These are phyloP conservation scores for Dendrolimus kikuchii DNA, from an alignment of 1,140 invertebrate species.

Conservation along the genomic window DNA sequence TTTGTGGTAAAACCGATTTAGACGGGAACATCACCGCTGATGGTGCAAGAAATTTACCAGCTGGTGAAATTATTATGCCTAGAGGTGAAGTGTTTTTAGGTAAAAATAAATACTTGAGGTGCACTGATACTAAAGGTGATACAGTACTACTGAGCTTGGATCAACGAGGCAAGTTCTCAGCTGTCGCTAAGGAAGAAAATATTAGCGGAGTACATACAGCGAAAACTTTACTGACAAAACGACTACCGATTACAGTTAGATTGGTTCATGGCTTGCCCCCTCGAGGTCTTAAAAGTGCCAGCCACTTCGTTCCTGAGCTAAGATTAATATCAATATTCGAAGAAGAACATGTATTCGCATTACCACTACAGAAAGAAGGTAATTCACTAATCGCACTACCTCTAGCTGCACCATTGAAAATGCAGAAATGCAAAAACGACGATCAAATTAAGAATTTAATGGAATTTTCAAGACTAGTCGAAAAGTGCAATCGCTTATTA, in stretches of 20 bases:
- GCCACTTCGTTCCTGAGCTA: conserved; percentile 87
- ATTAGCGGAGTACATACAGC: conserved; percentile 93
- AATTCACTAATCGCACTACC: conserved; percentile 87
- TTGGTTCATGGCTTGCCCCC: conserved; percentile 90
- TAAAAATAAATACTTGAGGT: conserved; percentile 86
- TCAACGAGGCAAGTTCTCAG: conserved; percentile 91
- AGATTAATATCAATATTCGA: conserved; percentile 88
- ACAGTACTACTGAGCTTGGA: conserved; percentile 88
- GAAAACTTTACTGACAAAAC: conserved; percentile 87
- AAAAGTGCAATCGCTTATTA: conserved; percentile 84
- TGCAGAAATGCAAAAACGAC: conserved; percentile 88
- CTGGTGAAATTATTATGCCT: conserved; percentile 86
- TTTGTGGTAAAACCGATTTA: conserved; percentile 79
- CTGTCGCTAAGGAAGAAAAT: conserved; percentile 91
- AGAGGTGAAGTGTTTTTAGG: conserved; percentile 79
- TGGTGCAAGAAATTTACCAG: conserved; percentile 79
- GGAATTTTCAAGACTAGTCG: conserved; percentile 86
- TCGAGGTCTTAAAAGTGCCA: conserved; percentile 83
- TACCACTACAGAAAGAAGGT: conserved; percentile 86
- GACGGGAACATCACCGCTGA: conserved; percentile 80
- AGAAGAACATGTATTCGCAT: conserved; percentile 88
- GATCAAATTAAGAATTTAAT: conserved; percentile 84
- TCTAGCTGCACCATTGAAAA: conserved; percentile 87
- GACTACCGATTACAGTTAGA: conserved; percentile 92
- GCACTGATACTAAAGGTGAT: conserved; percentile 88